phyloP scores from a whole-genome alignment of 2,797 vertebrate species.

The Pampus argenteus region DNA sequence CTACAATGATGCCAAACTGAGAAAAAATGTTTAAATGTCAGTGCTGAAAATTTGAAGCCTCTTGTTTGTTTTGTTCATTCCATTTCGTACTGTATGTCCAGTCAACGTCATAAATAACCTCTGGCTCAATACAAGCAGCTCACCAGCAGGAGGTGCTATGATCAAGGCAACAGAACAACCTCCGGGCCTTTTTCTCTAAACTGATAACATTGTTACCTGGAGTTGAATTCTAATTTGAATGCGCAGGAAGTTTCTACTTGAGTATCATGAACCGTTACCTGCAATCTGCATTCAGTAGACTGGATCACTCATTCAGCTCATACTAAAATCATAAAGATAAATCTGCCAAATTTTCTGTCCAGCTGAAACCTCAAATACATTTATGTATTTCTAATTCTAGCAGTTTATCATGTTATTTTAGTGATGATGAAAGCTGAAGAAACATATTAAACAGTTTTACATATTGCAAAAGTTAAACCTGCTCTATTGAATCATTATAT shows the following conservation, averaged over 20 bases:
- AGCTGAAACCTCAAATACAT: background rate
- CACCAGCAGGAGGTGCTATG: slow-evolving; percentile 59
- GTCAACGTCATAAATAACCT: background rate
- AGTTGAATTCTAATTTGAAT: slow-evolving; percentile 8
- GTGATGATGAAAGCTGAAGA: slow-evolving; percentile 2
- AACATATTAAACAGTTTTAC: slow-evolving; percentile 7
- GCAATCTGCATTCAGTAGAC: background rate
- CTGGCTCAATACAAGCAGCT: background rate
- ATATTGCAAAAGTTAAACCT: background rate
- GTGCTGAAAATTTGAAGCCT: background rate
- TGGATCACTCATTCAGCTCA: background rate
- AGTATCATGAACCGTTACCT: background rate
- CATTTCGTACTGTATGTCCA: no score
- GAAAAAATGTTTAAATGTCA: no score
- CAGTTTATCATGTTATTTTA: background rate
- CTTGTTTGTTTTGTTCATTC: background rate
- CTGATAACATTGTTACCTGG: background rate
- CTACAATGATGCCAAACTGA: no score
- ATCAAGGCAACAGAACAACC: slow-evolving; percentile 37
- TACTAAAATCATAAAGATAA: background rate
- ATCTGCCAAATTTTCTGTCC: background rate
- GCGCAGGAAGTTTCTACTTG: background rate
- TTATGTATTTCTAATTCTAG: background rate
- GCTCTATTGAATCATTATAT: slow-evolving; percentile 8
- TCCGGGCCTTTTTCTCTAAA: background rate